phyloP scores from a whole-genome alignment of 1,140 invertebrate genomes.

The Heliconius eleuchia region DNA sequence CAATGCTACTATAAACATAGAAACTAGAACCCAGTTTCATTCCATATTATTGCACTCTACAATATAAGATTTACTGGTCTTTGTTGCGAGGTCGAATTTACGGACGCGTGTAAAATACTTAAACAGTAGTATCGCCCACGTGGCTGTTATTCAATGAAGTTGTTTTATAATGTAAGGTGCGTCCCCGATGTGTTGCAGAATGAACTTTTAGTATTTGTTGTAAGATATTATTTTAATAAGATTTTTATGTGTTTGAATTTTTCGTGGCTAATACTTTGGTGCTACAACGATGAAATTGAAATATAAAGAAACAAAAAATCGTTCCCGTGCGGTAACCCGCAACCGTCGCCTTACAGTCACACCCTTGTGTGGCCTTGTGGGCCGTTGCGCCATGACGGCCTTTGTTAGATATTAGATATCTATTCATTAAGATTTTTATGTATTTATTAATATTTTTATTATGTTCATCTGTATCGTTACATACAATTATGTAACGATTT shows the following conservation, averaged over 20 bases:
- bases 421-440: too few relatives aligned
- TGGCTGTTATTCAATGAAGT: constrained; percentile 33
- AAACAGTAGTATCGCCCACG: constrained; percentile 37
- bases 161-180: constrained; percentile 1
- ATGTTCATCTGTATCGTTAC: too few relatives aligned
- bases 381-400: too few relatives aligned
- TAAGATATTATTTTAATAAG: neutral
- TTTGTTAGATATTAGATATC: too few relatives aligned
- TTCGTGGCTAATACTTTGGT: too few relatives aligned
- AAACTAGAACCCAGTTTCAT: neutral
- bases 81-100: constrained; percentile 25
- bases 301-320: too few relatives aligned
- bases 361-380: too few relatives aligned
- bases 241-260: neutral
- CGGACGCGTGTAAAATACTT: constrained; percentile 32
- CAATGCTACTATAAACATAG: neutral
- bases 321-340: too few relatives aligned
- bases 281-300: too few relatives aligned
- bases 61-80: constrained; percentile 10
- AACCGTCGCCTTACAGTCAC: too few relatives aligned
- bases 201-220: neutral
- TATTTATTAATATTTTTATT: too few relatives aligned
- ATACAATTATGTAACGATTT: too few relatives aligned
- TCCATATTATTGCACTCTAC: neutral
- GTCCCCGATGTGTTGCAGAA: neutral